These are phyloP conservation scores for Drosophila paranaensis DNA, from an alignment of 2,888 invertebrate species.

Conservation along the genomic window DNA sequence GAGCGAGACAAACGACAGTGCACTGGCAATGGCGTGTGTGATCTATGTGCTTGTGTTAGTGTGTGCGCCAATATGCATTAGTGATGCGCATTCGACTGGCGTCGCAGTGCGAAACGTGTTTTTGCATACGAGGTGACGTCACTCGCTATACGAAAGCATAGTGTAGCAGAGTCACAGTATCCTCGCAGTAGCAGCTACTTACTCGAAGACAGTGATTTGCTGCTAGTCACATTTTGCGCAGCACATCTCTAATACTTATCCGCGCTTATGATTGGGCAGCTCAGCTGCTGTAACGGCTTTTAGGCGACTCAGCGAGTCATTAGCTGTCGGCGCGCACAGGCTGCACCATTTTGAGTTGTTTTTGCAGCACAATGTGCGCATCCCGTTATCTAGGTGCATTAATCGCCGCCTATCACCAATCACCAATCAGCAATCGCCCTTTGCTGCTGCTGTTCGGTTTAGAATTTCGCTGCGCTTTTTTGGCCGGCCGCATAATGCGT, in stretches of 20 bases:
- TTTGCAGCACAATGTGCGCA: constrained; percentile 15
- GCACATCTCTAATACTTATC: constrained; percentile 33
- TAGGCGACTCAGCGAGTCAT: constrained; percentile 49
- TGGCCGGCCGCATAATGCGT: constrained; percentile 70
- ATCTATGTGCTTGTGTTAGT: constrained; percentile 26
- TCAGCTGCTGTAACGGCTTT: constrained; percentile 23
- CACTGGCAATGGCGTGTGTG: constrained; percentile 30
- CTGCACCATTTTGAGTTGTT: constrained; percentile 19
- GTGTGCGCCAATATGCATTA: constrained; percentile 23
- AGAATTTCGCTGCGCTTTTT: constrained; percentile 80
- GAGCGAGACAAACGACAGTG: constrained; percentile 27
- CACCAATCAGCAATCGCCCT: constrained; percentile 37
- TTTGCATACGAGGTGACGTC: constrained; percentile 4
- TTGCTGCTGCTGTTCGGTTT: constrained; percentile 59
- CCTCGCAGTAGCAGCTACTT: not conserved
- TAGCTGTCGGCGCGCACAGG: constrained; percentile 29
- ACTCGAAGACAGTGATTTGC: not conserved
- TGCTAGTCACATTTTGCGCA: not conserved
- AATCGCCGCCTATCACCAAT: constrained; percentile 62
- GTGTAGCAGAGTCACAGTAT: not conserved
- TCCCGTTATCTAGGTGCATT: constrained; percentile 68
- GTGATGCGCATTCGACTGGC: constrained; percentile 27
- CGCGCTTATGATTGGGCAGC: constrained; percentile 11
- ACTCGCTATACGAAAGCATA: not conserved
- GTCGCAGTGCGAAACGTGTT: constrained; percentile 16